phyloP scores from a whole-genome alignment of 92 coral and sea anemone genomes.

The Epizoanthus scotinus region DNA sequence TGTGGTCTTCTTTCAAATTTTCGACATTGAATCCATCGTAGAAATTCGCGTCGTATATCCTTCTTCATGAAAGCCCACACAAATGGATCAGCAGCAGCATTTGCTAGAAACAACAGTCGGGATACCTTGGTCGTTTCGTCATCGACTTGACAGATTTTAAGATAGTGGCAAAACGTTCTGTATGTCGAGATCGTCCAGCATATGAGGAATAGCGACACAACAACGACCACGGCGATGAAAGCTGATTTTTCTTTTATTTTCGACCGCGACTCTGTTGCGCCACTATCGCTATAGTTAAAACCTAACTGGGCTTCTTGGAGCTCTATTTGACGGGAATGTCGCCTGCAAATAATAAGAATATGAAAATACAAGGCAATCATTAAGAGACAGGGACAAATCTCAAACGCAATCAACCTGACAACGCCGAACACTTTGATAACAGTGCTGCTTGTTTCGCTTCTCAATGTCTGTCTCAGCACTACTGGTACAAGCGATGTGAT shows the following conservation, averaged over 20 bases:
- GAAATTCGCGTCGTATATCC: background rate
- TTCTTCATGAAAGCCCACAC: slow-evolving; percentile 14
- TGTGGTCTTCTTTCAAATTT: background rate
- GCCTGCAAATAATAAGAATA: slow-evolving; percentile 9
- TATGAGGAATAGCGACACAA: slow-evolving; percentile 3
- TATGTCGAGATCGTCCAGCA: slow-evolving; percentile 14
- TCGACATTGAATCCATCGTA: background rate
- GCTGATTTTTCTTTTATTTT: slow-evolving; percentile 7
- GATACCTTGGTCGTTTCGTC: background rate
- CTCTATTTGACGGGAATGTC: background rate
- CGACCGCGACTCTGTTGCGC: background rate
- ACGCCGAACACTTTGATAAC: background rate
- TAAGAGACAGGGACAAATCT: background rate
- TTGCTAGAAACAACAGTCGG: background rate
- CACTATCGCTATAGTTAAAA: background rate
- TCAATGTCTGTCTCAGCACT: background rate
- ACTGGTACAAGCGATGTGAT: background rate
- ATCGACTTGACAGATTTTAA: background rate
- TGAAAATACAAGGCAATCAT: background rate
- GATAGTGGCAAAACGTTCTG: background rate
- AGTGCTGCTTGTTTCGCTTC: background rate
- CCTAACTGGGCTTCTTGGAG: slow-evolving; percentile 9
- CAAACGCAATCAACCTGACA: background rate
- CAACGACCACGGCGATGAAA: slow-evolving; percentile 5
- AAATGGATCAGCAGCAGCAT: slow-evolving; percentile 14